Evolutionary conservation across 2,888 invertebrate genomes (phyloP).

Genomic region (Elegia similella): DNA sequence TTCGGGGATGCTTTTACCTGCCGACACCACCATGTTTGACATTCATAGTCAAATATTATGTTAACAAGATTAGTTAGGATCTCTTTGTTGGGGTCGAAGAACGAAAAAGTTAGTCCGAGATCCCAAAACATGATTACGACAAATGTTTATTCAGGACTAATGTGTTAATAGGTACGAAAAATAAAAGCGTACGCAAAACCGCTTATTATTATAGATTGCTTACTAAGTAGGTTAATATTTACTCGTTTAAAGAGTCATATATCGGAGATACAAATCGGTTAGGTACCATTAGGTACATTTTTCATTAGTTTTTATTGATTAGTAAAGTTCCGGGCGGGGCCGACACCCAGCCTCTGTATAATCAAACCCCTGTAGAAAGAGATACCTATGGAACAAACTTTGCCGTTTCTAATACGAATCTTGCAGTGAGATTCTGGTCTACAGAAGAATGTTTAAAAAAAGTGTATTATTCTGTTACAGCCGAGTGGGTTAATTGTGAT

Average conservation of each 20-base stretch:
- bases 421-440: not conserved
- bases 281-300: too few relatives aligned
- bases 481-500: slow-evolving; percentile 10
- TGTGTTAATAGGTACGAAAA: too few relatives aligned
- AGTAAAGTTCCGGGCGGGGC: too few relatives aligned
- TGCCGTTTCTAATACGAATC: not conserved
- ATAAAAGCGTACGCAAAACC: too few relatives aligned
- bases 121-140: not conserved
- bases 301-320: too few relatives aligned
- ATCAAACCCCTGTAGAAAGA: too few relatives aligned
- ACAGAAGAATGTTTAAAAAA: slow-evolving; percentile 4
- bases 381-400: too few relatives aligned
- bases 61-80: not conserved
- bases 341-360: too few relatives aligned
- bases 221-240: too few relatives aligned
- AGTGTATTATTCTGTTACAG: not conserved
- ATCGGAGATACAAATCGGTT: too few relatives aligned
- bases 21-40: not conserved
- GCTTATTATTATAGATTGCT: too few relatives aligned
- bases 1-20: slow-evolving; percentile 8
- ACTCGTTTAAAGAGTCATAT: too few relatives aligned
- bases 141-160: not conserved
- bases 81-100: not conserved
- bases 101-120: not conserved
- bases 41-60: not conserved